These are phyloP conservation scores for Phrynocephalus guinanensis DNA, from an alignment of 2,797 vertebrate genomes.

Conservation along the genomic window DNA sequence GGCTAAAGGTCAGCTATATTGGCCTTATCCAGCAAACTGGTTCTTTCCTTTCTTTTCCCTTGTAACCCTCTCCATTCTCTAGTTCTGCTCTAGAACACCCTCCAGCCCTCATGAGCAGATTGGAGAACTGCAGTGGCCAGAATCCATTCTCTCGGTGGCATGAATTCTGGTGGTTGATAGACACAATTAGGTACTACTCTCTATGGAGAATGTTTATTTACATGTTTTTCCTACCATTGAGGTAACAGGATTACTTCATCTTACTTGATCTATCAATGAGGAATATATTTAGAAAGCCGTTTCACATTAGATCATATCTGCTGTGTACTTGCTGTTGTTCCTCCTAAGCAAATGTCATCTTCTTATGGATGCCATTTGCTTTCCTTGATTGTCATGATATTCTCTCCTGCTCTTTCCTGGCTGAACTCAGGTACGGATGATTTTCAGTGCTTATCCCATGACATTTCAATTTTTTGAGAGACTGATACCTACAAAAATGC, in stretches of 20 bases:
- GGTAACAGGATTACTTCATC: neutral
- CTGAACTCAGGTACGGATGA: neutral
- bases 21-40: neutral
- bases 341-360: neutral
- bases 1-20: neutral
- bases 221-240: neutral
- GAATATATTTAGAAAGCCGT: neutral
- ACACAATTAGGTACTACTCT: neutral
- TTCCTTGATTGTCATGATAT: neutral
- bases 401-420: neutral
- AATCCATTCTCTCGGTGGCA: neutral
- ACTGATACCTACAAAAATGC: neutral
- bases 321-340: neutral
- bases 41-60: neutral
- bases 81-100: neutral
- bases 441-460: conserved; percentile 16
- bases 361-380: neutral
- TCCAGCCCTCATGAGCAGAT: neutral
- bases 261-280: neutral
- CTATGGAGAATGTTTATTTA: neutral
- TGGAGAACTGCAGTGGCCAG: too few relatives aligned
- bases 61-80: neutral
- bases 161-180: neutral
- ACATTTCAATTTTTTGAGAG: conserved; percentile 23
- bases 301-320: neutral